These are phyloP conservation scores for Bovichtus diacanthus DNA, from an alignment of 2,797 vertebrate genomes.

Conservation along the genomic window DNA sequence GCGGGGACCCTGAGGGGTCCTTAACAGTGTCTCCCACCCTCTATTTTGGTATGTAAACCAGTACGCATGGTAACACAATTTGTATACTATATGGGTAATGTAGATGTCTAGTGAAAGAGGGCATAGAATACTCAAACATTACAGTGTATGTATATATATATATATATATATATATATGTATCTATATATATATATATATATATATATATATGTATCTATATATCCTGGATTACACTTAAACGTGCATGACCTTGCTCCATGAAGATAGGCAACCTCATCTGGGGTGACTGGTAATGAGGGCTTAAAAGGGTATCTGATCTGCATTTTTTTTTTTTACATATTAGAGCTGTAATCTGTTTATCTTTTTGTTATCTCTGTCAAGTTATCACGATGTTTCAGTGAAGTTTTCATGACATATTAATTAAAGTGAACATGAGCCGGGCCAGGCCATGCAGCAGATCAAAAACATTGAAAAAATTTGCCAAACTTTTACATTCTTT, in stretches of 20 bases:
- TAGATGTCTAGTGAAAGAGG: conserved; percentile 18
- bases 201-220: background rate
- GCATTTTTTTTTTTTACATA: conserved; percentile 16
- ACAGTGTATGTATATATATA: too few species aligned
- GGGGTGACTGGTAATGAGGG: background rate
- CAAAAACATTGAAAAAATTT: conserved; percentile 37
- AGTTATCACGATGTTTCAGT: background rate
- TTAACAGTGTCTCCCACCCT: conserved; percentile 27
- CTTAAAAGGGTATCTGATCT: conserved; percentile 26
- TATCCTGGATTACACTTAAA: background rate
- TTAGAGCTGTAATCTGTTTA: conserved; percentile 19
- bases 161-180: too few species aligned
- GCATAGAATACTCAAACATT: background rate
- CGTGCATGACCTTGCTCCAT: background rate
- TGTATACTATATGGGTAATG: conserved; percentile 12
- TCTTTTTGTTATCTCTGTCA: conserved; percentile 12
- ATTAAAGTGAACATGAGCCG: conserved; percentile 40
- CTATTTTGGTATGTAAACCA: conserved; percentile 23
- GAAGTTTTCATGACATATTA: conserved; percentile 11
- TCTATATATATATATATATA: too few species aligned
- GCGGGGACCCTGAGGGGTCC: conserved; percentile 31
- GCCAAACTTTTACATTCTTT: conserved; percentile 37
- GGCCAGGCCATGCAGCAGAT: conserved; percentile 16
- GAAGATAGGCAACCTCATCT: conserved; percentile 17
- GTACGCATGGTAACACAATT: background rate